Percentiles rank a stretch among this genome's conserved stretches.
phyloP scores from a whole-genome alignment of 2,113 vertebrate genomes.

The Protomyctophum bolini region DNA sequence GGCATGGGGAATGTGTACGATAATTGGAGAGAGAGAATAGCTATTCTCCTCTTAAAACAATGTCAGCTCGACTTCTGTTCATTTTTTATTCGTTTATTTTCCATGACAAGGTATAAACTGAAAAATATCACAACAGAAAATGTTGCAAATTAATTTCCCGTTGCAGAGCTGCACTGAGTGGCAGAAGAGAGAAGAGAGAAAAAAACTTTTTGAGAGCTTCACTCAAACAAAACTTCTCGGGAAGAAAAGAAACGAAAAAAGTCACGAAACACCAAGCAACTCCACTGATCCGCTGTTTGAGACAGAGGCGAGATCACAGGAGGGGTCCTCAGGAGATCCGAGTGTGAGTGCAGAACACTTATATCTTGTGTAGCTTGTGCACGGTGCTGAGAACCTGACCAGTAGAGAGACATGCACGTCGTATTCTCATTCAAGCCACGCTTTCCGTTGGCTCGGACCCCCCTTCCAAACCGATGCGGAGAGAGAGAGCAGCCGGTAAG shows the following conservation, averaged over 20 bases:
- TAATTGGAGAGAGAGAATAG: conserved; percentile 11
- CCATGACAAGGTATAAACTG: background rate
- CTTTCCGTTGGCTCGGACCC: conserved; percentile 46
- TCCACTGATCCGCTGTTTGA: conserved; percentile 24
- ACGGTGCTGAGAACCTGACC: conserved; percentile 56
- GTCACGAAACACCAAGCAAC: conserved; percentile 11
- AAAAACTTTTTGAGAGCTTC: conserved; percentile 16
- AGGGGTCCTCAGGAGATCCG: conserved; percentile 16
- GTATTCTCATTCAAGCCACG: conserved; percentile 67
- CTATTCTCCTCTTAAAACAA: conserved; percentile 2
- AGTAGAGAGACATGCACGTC: conserved; percentile 40
- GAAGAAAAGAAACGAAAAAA: background rate
- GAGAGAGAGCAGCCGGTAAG: conserved; percentile 26
- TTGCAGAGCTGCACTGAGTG: background rate
- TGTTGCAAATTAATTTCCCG: background rate
- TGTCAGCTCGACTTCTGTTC: conserved; percentile 6
- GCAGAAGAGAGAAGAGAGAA: background rate
- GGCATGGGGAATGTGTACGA: conserved; percentile 18
- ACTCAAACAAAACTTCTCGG: conserved; percentile 26
- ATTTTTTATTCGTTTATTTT: conserved; percentile 1
- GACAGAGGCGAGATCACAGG: conserved; percentile 20
- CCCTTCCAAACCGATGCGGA: conserved; percentile 36
- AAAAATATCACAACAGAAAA: background rate
- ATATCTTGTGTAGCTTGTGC: conserved; percentile 45
- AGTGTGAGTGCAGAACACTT: conserved; percentile 27